These are phyloP conservation scores for Chamaea fasciata DNA, from an alignment of 2,113 vertebrate genomes.

Conservation along the genomic window DNA sequence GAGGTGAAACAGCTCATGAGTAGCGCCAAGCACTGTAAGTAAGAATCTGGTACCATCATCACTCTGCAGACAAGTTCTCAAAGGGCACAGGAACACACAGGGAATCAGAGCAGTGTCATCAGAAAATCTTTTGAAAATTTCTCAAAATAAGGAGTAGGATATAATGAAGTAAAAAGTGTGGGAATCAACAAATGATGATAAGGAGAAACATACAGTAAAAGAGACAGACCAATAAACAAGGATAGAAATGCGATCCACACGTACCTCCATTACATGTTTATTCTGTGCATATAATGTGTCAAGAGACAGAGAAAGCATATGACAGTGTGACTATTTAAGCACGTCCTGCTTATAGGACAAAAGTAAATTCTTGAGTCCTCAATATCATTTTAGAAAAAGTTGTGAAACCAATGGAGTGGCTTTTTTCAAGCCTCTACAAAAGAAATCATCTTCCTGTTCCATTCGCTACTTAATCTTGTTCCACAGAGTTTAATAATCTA, in stretches of 20 bases:
- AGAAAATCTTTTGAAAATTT: not conserved
- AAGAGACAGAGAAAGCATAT: not conserved
- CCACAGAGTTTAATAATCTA: not conserved
- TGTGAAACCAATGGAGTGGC: not conserved
- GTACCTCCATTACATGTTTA: not conserved
- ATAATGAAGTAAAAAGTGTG: not conserved
- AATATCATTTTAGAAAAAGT: not conserved
- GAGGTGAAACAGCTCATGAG: not conserved
- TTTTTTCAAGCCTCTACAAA: not conserved
- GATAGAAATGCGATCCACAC: fast-evolving
- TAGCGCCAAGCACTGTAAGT: not conserved
- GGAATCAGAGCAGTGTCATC: not conserved
- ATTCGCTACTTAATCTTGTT: not conserved
- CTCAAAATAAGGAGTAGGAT: not conserved
- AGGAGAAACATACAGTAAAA: not conserved
- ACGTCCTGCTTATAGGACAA: not conserved
- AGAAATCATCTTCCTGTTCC: not conserved
- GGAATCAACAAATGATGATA: not conserved
- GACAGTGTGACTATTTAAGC: not conserved
- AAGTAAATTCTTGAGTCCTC: not conserved
- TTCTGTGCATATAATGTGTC: not conserved
- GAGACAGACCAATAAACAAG: not conserved
- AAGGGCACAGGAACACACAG: not conserved
- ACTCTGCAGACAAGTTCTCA: not conserved
- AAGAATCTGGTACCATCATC: not conserved